Base-by-base conservation (phyloP, 2,797 vertebrate species). In the Petrocephalus sullivani region DNA sequence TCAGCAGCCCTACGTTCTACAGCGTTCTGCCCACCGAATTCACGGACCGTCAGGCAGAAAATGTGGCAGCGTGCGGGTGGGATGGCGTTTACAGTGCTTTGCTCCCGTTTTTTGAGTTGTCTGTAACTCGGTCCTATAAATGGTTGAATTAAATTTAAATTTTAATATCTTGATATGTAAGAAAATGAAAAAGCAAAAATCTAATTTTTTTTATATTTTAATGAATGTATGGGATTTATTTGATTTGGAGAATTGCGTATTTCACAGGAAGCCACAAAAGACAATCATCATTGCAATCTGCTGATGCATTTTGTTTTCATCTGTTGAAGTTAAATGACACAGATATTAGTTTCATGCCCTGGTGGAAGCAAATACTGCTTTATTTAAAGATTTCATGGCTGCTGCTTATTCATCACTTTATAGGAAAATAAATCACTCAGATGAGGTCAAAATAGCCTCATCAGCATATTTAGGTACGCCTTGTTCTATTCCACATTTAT, bases 401-500 rank as follows among this genome's bases (percentile, higher is more conserved):
- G 93, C 86, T 88, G 91, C 95, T 94, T 95, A 94, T 95, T 95
- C 93, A 95, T 95, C 94, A 94, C 93, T 94, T 94, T 91, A 92
- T 90, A 88, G 92, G 91, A 94, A 95, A 94, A 93, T 91, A 92
- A 94, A 94, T 95, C 94, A 95, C 95, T 94, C 92, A 95, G 94
- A 96, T 93, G 33, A 89, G 14, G 85, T 89, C 54, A 88, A 92
- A 95, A 94, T 57, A 28, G 89, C 91, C 82, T 87, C 93, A 94
- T 95, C 94, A 95, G 95, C 95, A 95, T 88, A 93, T 95, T 94
- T 92, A 58, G 64, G 90, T 93, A 94, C 92, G 91, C 91, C 92
- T 88, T 91, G 90, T 91, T 89, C 60, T 87, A 23, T 21, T 91
- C 89, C 91, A 90, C 78, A 89, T 86, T 89, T 90, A 78, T 88